Base-by-base conservation (phyloP, 2,888 invertebrate genomes). In the Drosophila mimica region DNA sequence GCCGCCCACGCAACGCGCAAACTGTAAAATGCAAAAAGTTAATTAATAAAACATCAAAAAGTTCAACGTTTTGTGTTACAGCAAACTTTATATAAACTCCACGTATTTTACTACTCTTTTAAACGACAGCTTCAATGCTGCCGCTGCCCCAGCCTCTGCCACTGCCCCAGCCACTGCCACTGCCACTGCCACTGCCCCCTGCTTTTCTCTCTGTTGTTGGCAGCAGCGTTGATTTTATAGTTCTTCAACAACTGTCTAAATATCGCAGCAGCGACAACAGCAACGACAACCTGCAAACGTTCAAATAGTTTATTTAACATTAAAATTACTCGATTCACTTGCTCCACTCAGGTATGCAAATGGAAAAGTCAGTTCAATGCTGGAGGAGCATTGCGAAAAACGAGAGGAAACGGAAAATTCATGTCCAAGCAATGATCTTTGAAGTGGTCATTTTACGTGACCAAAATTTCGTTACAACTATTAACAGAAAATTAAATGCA, bases 31-130 rank as follows among this genome's bases (percentile, higher is more conserved):
- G 85, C 85, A 88, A 85, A 86, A 86, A 89, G 86, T 86, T 86
- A 86, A 86, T 86, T 86, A 86, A 86, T 86, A 86, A 89, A 86
- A 89, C 86, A 89, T 89, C 90, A 89, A 86, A 86, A 89, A 89
- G 88, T 89, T 89, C 73, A 82, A 81, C 90, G 83, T 86, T 84
- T 88, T 86, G 83, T 85, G 88, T 85, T 79, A 72, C 81, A 88
- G 73, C 74, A 76, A 86, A 86, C 86, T 86, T 89, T 89, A 85
- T 89, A 88, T 89, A 88, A 86, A 89, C 90, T 86, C 83, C 70
- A 88, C 82, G 82, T 72, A 80, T 89, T 89, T 80, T 82, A 84
- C 87, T 87, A 80, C 28, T 28, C 17, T 77, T 84, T 83, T 83
- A 74, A 73, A 52, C 69, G 66, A 60, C 69, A 57, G 28, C 70